phyloP scores from a whole-genome alignment of 2,113 vertebrate species.

The Gallinago jamesoni region DNA sequence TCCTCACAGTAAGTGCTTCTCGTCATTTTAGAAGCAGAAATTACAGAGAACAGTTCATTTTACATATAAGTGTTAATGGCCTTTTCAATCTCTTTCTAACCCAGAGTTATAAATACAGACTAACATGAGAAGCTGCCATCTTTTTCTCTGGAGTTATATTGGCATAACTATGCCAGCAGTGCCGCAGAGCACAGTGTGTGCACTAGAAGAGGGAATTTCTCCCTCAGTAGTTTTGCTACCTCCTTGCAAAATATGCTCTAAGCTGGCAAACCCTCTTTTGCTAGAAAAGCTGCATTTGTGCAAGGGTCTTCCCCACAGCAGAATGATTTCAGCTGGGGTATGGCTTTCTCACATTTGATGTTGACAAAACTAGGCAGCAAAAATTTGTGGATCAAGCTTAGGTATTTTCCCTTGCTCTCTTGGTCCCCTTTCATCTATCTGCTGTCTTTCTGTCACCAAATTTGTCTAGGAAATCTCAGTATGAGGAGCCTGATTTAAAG shows the following conservation, averaged over 20 bases:
- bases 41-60: neutral
- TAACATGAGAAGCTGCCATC: neutral
- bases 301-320: neutral
- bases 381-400: neutral
- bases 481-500: neutral
- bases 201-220: neutral
- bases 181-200: neutral
- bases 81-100: conserved; percentile 29
- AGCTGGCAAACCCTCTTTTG: neutral
- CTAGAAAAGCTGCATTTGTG: neutral
- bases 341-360: neutral
- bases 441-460: neutral
- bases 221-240: neutral
- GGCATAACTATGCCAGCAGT: neutral
- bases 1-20: neutral
- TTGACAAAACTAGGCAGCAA: neutral
- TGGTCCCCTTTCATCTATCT: neutral
- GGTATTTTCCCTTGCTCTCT: neutral
- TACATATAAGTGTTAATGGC: neutral
- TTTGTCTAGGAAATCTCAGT: neutral
- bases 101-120: conserved; percentile 32
- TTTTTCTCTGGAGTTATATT: neutral
- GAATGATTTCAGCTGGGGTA: neutral
- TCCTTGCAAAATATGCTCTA: neutral
- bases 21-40: neutral